Conservation (phyloP, 2,797 vertebrate genomes). For the Leptodactylus fallax region DNA sequence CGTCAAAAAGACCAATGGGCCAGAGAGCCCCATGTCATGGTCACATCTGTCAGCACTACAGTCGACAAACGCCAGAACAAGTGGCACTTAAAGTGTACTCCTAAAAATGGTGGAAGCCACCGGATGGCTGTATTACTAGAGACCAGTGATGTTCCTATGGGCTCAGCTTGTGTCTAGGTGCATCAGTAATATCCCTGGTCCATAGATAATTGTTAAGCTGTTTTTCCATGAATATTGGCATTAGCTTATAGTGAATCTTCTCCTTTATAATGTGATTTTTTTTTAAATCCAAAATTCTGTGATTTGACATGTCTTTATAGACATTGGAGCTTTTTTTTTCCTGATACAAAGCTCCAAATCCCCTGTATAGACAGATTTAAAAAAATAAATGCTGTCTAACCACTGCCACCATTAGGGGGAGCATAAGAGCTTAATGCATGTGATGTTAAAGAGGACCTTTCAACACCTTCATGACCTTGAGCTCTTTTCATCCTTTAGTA, state of each 20-base stretch:
- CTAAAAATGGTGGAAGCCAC: background rate
- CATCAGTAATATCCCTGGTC: background rate
- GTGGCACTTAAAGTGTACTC: background rate
- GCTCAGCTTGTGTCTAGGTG: no score
- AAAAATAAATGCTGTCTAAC: background rate
- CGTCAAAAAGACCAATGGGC: background rate
- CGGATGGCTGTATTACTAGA: background rate
- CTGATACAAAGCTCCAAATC: background rate
- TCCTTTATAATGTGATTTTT: background rate
- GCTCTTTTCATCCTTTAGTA: no score
- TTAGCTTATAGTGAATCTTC: background rate
- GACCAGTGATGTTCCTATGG: background rate
- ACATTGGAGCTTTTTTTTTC: background rate
- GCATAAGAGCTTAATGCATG: background rate
- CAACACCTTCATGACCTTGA: no score
- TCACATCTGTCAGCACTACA: background rate
- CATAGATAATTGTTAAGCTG: background rate
- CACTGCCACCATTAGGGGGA: background rate
- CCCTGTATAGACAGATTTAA: background rate
- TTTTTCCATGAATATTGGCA: background rate
- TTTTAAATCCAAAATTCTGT: background rate
- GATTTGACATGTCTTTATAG: background rate
- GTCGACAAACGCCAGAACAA: background rate
- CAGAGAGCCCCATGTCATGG: background rate
- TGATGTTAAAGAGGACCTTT: background rate